Conservation (phyloP, 1,140 invertebrate species). For the Drosophila kepulauana region DNA sequence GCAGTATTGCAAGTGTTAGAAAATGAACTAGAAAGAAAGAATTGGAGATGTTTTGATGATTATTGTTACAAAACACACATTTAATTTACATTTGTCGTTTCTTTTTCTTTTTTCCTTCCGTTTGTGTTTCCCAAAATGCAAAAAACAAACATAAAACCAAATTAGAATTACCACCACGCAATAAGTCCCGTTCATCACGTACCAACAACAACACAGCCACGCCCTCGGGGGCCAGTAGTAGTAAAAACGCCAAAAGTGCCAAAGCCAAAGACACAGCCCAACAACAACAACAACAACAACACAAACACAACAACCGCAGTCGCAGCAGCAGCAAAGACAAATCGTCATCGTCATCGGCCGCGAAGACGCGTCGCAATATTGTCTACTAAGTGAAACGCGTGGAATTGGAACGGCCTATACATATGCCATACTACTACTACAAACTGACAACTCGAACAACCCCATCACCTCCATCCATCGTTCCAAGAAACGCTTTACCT, state of each 20-base stretch:
- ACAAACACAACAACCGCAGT: constrained; percentile 47
- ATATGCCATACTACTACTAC: constrained; percentile 58
- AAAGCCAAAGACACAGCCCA: constrained; percentile 70
- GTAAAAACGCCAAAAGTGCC: constrained; percentile 70
- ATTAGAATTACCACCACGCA: constrained; percentile 80
- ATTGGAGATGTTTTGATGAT: background rate
- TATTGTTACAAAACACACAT: constrained; percentile 22
- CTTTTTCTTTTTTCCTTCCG: constrained; percentile 56
- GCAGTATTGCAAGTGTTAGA: constrained; percentile 16
- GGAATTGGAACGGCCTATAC: constrained; percentile 29
- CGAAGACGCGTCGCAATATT: constrained; percentile 69
- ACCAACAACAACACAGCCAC: constrained; percentile 75
- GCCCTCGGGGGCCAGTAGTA: constrained; percentile 60
- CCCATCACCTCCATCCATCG: constrained; percentile 7
- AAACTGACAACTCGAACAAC: constrained; percentile 13
- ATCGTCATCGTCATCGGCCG: constrained; percentile 41
- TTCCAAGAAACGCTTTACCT: constrained; percentile 8
- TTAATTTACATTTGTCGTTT: constrained; percentile 56
- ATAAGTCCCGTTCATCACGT: constrained; percentile 84
- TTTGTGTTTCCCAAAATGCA: constrained; percentile 30
- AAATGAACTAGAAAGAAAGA: background rate
- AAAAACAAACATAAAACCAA: constrained; percentile 33
- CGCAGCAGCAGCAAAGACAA: constrained; percentile 78
- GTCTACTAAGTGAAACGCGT: constrained; percentile 62
- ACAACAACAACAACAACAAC: constrained; percentile 58